Conservation (phyloP, 2,113 vertebrate species). For the Acanthisitta chloris region DNA sequence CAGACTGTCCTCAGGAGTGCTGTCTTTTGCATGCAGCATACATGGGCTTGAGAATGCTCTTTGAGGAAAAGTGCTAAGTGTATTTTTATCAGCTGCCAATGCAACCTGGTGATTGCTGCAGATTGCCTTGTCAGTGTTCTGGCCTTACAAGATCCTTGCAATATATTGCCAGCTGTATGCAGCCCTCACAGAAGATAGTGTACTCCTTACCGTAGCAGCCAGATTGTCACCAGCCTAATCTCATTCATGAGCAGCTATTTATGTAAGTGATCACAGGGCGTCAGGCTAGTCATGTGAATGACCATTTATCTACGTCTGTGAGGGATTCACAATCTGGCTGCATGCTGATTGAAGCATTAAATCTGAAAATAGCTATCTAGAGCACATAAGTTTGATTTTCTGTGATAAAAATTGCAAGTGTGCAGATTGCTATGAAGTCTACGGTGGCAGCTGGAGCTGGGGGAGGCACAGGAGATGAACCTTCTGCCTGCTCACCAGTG, state of each 20-base stretch:
- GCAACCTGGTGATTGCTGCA: background rate
- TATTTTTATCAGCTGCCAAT: background rate
- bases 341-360: background rate
- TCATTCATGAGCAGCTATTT: conserved; percentile 6
- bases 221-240: conserved; percentile 3
- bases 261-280: background rate
- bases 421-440: background rate
- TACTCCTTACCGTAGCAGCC: background rate
- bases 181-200: background rate
- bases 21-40: background rate
- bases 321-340: background rate
- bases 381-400: background rate
- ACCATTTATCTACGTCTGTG: background rate
- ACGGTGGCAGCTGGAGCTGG: background rate
- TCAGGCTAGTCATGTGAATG: background rate
- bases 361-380: background rate
- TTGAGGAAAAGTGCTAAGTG: background rate
- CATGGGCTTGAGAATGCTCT: background rate
- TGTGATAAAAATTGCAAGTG: background rate
- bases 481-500: background rate
- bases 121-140: background rate
- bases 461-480: background rate
- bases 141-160: background rate
- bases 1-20: background rate
- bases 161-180: background rate